These are phyloP conservation scores for Netelia inedita DNA, from an alignment of 2,888 invertebrate genomes.

Conservation along the genomic window DNA sequence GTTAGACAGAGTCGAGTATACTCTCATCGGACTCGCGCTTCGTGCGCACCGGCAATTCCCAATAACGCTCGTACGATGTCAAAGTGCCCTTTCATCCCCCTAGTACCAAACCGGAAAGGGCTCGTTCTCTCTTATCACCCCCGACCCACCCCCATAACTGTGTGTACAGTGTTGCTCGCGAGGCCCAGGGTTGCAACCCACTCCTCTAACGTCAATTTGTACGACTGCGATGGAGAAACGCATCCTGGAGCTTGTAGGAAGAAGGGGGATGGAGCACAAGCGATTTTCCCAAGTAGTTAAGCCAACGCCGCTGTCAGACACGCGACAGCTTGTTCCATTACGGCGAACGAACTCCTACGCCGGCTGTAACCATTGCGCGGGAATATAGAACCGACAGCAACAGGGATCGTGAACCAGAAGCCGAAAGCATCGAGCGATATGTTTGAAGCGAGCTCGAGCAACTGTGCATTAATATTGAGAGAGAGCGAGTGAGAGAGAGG, in stretches of 20 bases:
- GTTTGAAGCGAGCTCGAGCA: constrained; percentile 50
- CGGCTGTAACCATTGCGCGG: constrained; percentile 28
- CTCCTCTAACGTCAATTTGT: constrained; percentile 28
- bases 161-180: neutral
- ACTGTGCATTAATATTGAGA: constrained; percentile 60
- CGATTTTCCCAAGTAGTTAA: constrained; percentile 64
- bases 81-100: constrained; percentile 54
- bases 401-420: neutral
- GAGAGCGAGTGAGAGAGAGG: no score
- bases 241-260: neutral
- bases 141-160: no score
- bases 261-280: constrained; percentile 25
- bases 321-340: constrained; percentile 59
- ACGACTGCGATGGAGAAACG: neutral
- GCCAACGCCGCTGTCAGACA: constrained; percentile 64
- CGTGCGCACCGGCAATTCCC: neutral
- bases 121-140: constrained; percentile 34
- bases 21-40: constrained; percentile 25
- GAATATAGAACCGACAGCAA: constrained; percentile 28
- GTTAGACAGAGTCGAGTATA: constrained; percentile 30
- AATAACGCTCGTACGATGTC: constrained; percentile 43
- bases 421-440: constrained; percentile 40
- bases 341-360: constrained; percentile 43
- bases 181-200: neutral
- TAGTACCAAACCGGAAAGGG: neutral